Evolutionary conservation across 2,113 vertebrate genomes (phyloP).

Genomic region (Notechis scutatus): DNA sequence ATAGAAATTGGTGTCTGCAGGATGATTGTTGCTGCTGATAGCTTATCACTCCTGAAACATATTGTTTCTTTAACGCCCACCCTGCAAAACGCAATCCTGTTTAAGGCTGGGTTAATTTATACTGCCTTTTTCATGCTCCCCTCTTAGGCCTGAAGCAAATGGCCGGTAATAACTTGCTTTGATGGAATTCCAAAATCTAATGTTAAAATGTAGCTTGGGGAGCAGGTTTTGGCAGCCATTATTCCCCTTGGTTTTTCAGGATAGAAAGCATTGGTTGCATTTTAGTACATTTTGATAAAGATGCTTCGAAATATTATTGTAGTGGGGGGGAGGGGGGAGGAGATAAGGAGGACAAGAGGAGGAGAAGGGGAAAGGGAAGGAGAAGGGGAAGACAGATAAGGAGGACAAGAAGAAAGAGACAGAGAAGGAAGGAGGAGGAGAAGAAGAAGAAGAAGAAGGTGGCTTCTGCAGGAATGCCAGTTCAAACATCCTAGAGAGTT

Average conservation of each 20-base stretch:
- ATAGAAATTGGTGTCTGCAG: not conserved
- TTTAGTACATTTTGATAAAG: no score
- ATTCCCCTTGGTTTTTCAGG: not conserved
- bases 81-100: not conserved
- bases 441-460: fast-evolving
- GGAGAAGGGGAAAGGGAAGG: no score
- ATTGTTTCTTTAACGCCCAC: no score
- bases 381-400: no score
- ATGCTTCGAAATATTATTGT: not conserved
- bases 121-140: not conserved
- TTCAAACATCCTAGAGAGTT: not conserved
- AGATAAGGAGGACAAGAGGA: no score
- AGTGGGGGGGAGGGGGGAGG: no score
- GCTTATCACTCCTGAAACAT: not conserved
- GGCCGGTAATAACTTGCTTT: not conserved
- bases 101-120: not conserved
- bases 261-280: not conserved
- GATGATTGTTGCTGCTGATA: no score
- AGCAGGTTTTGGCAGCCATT: not conserved
- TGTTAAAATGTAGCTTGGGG: not conserved
- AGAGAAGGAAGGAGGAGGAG: no score
- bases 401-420: no score
- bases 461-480: not conserved
- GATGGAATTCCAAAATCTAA: not conserved
- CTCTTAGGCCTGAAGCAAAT: not conserved